Evolutionary conservation across 1,140 invertebrate genomes (phyloP).

Genomic region (Cylas formicarius): DNA sequence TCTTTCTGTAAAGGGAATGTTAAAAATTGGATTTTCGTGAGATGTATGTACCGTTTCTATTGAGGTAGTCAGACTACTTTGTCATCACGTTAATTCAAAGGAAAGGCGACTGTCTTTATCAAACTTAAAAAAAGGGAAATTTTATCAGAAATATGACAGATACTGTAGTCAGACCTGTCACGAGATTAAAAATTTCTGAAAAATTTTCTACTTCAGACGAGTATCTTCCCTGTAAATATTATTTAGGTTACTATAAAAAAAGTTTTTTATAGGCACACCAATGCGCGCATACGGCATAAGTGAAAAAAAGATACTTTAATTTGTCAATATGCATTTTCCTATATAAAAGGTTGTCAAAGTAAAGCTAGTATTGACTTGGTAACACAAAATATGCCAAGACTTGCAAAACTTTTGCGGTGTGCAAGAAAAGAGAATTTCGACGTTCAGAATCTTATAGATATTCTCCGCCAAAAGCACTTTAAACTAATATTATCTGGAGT

Average conservation of each 20-base stretch:
- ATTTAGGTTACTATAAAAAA: too few relatives aligned
- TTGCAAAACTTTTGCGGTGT: constrained; percentile 1
- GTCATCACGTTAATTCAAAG: too few relatives aligned
- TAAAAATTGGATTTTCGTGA: too few relatives aligned
- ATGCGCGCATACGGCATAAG: constrained; percentile 1
- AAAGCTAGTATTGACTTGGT: constrained; percentile 4
- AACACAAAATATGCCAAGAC: constrained; percentile 1
- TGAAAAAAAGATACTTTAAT: constrained; percentile 2
- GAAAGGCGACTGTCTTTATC: too few relatives aligned
- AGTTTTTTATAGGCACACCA: constrained; percentile 1
- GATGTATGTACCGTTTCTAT: too few relatives aligned
- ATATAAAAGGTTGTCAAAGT: not conserved
- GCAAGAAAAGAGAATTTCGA: not conserved
- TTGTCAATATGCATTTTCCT: constrained; percentile 1
- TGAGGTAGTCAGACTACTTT: too few relatives aligned
- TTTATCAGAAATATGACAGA: too few relatives aligned
- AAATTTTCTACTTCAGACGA: too few relatives aligned
- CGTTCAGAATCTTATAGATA: constrained; percentile 1
- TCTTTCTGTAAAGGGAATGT: too few relatives aligned
- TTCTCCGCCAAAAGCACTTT: constrained; percentile 1
- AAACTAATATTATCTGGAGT: constrained; percentile 1
- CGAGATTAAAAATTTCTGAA: constrained; percentile 1
- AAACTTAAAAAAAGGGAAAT: too few relatives aligned
- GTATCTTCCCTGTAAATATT: too few relatives aligned
- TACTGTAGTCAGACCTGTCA: too few relatives aligned